These are phyloP conservation scores for Zophobas morio DNA, from an alignment of 1,140 invertebrate species.

Conservation along the genomic window DNA sequence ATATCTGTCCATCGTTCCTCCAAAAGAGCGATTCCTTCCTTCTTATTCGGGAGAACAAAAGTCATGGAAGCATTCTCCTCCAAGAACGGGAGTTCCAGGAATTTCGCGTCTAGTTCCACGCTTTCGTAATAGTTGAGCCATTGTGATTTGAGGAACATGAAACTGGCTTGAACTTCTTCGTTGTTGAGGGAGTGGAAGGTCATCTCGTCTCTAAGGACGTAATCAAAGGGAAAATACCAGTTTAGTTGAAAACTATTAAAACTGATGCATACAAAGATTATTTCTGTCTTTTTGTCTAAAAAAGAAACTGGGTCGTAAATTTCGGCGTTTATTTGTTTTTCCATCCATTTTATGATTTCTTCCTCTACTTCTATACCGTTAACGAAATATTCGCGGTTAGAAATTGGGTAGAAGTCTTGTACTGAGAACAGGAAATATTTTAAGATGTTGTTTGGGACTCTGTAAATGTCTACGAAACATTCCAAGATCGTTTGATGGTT, in stretches of 20 bases:
- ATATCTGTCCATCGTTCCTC: neutral
- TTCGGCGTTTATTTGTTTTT: neutral
- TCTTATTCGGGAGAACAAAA: neutral
- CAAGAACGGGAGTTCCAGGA: neutral
- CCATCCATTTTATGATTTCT: neutral
- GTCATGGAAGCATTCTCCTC: neutral
- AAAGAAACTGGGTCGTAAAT: neutral
- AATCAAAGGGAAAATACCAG: neutral
- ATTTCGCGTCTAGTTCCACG: neutral
- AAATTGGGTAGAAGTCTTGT: slow-evolving; percentile 70
- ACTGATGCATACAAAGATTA: neutral
- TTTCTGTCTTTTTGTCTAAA: neutral
- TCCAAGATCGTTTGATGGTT: neutral
- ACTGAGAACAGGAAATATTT: slow-evolving; percentile 70
- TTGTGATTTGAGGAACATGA: neutral
- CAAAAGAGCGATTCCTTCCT: neutral
- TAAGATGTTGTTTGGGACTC: slow-evolving; percentile 65
- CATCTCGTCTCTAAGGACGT: neutral
- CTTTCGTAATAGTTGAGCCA: neutral
- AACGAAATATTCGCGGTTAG: slow-evolving; percentile 72
- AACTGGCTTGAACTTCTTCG: neutral
- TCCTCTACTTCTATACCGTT: slow-evolving; percentile 62
- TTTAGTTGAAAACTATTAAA: neutral
- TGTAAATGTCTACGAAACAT: neutral
- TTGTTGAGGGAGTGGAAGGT: neutral